Percentiles rank a stretch among this genome's conserved stretches.
These are phyloP conservation scores for Spea multiplicata DNA, from an alignment of 2,113 vertebrate genomes.

Conservation along the genomic window DNA sequence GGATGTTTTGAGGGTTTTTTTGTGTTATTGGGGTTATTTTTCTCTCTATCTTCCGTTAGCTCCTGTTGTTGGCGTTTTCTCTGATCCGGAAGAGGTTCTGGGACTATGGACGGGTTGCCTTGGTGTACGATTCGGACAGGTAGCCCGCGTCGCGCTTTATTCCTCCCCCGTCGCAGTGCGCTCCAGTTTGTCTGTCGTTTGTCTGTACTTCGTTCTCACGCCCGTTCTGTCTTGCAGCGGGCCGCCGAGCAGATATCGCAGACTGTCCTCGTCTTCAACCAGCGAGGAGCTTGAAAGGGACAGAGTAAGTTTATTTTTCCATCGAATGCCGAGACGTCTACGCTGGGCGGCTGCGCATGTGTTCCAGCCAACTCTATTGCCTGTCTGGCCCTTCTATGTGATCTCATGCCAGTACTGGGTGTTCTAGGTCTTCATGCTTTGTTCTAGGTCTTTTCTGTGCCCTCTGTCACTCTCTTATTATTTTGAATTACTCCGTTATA, in stretches of 20 bases:
- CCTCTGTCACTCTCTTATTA: background rate
- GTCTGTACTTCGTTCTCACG: background rate
- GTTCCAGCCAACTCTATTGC: too few relatives aligned
- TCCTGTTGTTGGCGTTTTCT: slow-evolving; percentile 78
- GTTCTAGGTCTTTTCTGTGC: background rate
- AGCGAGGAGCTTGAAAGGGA: slow-evolving; percentile 64
- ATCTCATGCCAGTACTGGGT: too few relatives aligned
- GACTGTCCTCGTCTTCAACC: slow-evolving; percentile 56
- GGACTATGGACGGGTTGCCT: slow-evolving; percentile 89
- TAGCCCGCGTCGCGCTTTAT: slow-evolving; percentile 49
- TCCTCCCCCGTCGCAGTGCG: too few relatives aligned
- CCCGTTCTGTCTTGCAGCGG: slow-evolving; percentile 22
- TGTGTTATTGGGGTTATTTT: background rate
- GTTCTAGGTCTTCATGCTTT: too few relatives aligned
- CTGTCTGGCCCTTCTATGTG: too few relatives aligned
- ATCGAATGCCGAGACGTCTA: background rate
- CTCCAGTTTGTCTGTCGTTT: too few relatives aligned
- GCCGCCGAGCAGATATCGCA: slow-evolving; percentile 58
- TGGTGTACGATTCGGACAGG: slow-evolving; percentile 81
- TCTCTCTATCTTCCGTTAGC: slow-evolving; percentile 57
- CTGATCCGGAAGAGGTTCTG: slow-evolving; percentile 85
- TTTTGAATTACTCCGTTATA: background rate
- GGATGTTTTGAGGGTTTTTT: too few relatives aligned
- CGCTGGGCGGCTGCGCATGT: too few relatives aligned
- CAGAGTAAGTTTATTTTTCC: slow-evolving; percentile 53